These are phyloP conservation scores for Pipistrellus nathusii DNA, from an alignment of 2,797 vertebrate genomes.

Conservation along the genomic window DNA sequence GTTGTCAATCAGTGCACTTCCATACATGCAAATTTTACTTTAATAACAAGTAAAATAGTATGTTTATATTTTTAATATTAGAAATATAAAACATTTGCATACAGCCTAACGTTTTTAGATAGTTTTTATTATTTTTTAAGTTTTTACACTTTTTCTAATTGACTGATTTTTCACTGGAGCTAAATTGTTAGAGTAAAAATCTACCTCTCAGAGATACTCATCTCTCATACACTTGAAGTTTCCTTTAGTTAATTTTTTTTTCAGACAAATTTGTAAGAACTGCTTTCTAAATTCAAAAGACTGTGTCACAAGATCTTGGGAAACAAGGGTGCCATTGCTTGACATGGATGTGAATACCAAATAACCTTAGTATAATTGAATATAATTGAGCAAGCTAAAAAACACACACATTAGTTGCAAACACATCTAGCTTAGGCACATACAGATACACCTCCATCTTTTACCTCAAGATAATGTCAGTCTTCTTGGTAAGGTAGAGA, in stretches of 20 bases:
- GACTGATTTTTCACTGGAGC: neutral
- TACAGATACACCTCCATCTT: neutral
- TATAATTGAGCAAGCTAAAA: conserved; percentile 34
- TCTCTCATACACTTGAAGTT: neutral
- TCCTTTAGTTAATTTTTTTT: neutral
- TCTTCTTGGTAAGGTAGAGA: neutral
- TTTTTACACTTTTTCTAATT: neutral
- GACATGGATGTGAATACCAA: neutral
- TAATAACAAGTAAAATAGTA: neutral
- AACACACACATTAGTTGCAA: neutral
- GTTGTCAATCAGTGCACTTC: neutral
- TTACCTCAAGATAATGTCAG: neutral
- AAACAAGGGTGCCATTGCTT: neutral
- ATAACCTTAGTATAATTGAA: neutral
- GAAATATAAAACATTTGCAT: neutral
- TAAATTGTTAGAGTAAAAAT: neutral
- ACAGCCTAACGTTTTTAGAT: neutral
- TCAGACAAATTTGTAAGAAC: neutral
- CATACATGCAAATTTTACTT: neutral
- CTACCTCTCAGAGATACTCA: no score
- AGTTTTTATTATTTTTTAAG: neutral
- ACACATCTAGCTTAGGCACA: neutral
- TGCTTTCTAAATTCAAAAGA: neutral
- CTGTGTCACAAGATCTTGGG: neutral
- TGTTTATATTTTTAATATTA: neutral